These are phyloP conservation scores for Zele albiditarsus DNA, from an alignment of 2,888 invertebrate species.

Conservation along the genomic window DNA sequence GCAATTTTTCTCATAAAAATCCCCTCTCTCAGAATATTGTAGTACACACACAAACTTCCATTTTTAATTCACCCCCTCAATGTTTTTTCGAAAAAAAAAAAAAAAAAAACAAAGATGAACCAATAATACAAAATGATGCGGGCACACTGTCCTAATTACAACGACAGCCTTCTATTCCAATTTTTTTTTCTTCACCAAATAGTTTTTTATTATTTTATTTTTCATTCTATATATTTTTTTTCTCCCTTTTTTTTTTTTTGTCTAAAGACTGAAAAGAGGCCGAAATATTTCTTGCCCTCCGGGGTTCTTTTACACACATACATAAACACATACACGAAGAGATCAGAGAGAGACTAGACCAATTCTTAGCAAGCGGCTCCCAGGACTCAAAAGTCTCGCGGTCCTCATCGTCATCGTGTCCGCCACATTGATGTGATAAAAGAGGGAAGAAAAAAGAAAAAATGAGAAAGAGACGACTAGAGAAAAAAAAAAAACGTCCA, in stretches of 20 bases:
- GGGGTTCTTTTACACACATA: constrained; percentile 33
- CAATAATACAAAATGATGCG: constrained; percentile 64
- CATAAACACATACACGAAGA: constrained; percentile 36
- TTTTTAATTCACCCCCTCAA: background rate
- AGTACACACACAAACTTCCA: background rate
- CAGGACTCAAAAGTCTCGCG: constrained; percentile 47
- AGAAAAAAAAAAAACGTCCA: background rate
- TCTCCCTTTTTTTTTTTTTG: constrained; percentile 54
- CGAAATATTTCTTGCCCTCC: constrained; percentile 52
- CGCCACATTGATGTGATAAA: constrained; percentile 11
- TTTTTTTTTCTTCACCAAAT: constrained; percentile 53
- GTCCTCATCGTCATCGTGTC: constrained; percentile 26
- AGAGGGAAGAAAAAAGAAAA: constrained; percentile 9
- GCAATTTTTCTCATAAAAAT: background rate
- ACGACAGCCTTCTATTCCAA: constrained; percentile 67
- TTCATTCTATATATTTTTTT: constrained; percentile 35
- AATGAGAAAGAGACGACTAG: constrained; percentile 13
- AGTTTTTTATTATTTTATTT: constrained; percentile 46
- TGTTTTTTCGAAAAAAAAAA: background rate
- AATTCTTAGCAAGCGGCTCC: constrained; percentile 42
- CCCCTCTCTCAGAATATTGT: background rate
- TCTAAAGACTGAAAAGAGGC: constrained; percentile 54
- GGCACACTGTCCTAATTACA: constrained; percentile 73
- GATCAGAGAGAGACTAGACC: constrained; percentile 31
- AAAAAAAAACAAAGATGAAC: too few species aligned